phyloP scores from a whole-genome alignment of 1,140 invertebrate species.

The Halesus radiatus region DNA sequence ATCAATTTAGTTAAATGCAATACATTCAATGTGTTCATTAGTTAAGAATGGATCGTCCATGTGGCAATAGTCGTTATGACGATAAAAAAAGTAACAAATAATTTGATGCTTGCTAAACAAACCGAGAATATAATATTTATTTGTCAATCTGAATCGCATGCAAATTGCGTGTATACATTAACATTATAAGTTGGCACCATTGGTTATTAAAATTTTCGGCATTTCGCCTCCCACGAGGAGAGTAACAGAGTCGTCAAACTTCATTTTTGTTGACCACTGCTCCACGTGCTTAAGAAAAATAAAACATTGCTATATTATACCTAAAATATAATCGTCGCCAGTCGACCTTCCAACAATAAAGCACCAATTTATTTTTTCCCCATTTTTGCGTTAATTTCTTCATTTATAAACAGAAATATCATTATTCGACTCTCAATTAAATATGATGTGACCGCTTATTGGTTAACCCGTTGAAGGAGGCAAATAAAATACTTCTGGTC shows the following conservation, averaged over 20 bases:
- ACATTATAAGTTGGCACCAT: background rate
- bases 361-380: background rate
- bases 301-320: background rate
- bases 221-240: slow-evolving; percentile 5
- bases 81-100: too few relatives aligned
- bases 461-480: background rate
- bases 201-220: background rate
- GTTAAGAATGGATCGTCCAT: too few relatives aligned
- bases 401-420: slow-evolving; percentile 22
- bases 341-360: slow-evolving; percentile 16
- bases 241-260: slow-evolving; percentile 3
- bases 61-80: too few relatives aligned
- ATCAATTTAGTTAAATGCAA: too few relatives aligned
- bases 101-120: too few relatives aligned
- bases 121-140: too few relatives aligned
- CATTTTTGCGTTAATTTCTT: slow-evolving; percentile 16
- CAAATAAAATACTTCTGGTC: background rate
- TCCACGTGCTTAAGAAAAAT: slow-evolving; percentile 16
- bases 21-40: too few relatives aligned
- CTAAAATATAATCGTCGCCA: background rate
- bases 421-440: slow-evolving; percentile 10
- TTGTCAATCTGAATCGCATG: background rate
- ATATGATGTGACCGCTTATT: slow-evolving; percentile 15
- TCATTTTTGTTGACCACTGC: background rate
- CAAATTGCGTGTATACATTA: background rate